These are phyloP conservation scores for Sebastes jordani DNA, from an alignment of 2,797 vertebrate species.

Conservation along the genomic window DNA sequence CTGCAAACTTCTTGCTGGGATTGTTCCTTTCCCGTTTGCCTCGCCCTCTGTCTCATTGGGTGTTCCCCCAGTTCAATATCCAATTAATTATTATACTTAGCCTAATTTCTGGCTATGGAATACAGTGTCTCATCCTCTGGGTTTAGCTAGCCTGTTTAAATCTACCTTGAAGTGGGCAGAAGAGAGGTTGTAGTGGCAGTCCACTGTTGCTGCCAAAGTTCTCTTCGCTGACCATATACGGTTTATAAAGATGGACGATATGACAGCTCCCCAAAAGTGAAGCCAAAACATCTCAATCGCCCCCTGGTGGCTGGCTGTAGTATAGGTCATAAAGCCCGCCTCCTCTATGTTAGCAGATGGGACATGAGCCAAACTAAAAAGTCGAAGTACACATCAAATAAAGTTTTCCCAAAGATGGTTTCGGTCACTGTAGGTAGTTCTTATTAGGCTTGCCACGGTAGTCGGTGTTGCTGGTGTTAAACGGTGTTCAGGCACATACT, in stretches of 20 bases:
- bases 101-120: background rate
- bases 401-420: background rate
- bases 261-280: too few relatives aligned
- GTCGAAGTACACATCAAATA: too few relatives aligned
- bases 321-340: too few relatives aligned
- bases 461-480: accelerated
- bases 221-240: background rate
- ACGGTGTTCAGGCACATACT: too few relatives aligned
- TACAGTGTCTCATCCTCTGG: background rate
- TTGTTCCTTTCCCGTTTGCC: background rate
- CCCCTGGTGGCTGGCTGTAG: too few relatives aligned
- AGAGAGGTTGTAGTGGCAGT: background rate
- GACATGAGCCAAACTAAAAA: too few relatives aligned
- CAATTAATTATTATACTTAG: background rate
- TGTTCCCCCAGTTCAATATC: slow-evolving; percentile 28
- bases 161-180: background rate
- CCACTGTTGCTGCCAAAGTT: background rate
- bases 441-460: too few relatives aligned
- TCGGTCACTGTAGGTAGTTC: too few relatives aligned
- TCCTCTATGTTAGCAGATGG: accelerated
- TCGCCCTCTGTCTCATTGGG: background rate
- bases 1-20: background rate
- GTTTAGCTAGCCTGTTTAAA: background rate
- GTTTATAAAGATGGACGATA: too few relatives aligned
- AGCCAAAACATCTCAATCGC: too few relatives aligned